Evolutionary conservation across 1,140 invertebrate genomes (phyloP).

Genomic region (Pachyrhynchus sulphureomaculatus): DNA sequence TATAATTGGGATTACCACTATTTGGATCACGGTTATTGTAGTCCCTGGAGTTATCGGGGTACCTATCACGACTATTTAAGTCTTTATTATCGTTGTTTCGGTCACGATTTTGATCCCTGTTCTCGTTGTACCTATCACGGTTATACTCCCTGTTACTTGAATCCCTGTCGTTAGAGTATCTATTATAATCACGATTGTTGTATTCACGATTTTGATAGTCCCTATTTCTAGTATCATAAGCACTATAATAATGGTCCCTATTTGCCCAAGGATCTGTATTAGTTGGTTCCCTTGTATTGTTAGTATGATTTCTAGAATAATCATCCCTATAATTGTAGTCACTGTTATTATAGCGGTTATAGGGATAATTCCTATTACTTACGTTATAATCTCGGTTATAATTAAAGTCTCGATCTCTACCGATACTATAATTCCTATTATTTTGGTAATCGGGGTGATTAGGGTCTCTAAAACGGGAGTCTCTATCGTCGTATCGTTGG

Average conservation of each 20-base stretch:
- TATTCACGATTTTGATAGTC: background rate
- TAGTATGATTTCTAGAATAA: background rate
- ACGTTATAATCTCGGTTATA: background rate
- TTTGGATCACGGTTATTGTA: constrained; percentile 22
- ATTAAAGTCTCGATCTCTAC: background rate
- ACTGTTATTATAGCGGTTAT: background rate
- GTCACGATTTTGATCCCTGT: background rate
- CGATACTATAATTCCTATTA: constrained; percentile 2
- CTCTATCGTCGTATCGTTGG: constrained; percentile 7
- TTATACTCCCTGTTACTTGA: background rate
- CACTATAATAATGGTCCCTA: too few species aligned
- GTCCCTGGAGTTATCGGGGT: constrained; percentile 13
- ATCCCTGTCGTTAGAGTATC: background rate
- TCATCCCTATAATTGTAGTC: constrained; percentile 3
- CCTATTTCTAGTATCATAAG: background rate
- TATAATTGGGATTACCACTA: constrained; percentile 11
- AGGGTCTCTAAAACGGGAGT: constrained; percentile 4
- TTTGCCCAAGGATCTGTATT: background rate
- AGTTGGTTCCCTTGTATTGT: constrained; percentile 5
- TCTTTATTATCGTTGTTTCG: background rate
- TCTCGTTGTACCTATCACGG: background rate
- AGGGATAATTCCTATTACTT: too few species aligned
- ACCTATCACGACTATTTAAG: constrained; percentile 1
- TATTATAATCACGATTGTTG: constrained; percentile 7
- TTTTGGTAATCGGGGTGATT: background rate